These are phyloP conservation scores for Pterobdella sp. DNA, from an alignment of 2,888 invertebrate genomes.

Conservation along the genomic window DNA sequence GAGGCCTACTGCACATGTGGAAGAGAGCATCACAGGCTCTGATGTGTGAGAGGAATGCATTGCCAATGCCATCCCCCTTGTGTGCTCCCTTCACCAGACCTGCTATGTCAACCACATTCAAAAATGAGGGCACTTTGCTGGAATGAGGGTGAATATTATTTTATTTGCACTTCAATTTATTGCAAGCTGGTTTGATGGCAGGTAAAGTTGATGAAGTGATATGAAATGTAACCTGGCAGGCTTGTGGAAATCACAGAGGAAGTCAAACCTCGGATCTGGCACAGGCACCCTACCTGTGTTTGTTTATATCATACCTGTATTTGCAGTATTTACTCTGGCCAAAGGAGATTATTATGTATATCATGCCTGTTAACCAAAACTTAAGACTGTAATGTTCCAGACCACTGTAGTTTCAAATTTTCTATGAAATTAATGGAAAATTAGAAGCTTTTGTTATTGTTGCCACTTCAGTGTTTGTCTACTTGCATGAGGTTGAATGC, in stretches of 20 bases:
- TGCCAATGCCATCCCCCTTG: conserved; percentile 94
- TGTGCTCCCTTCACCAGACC: conserved; percentile 95
- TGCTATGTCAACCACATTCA: conserved; percentile 96
- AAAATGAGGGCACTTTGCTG: conserved; percentile 93
- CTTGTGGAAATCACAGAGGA: conserved; percentile 83
- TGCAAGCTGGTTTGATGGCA: too few relatives aligned
- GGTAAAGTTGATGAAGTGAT: neutral
- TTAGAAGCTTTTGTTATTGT: too few relatives aligned
- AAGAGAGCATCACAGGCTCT: conserved; percentile 96
- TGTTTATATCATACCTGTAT: too few relatives aligned
- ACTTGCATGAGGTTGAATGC: too few relatives aligned
- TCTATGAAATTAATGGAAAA: too few relatives aligned
- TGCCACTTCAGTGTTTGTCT: too few relatives aligned
- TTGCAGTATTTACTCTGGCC: too few relatives aligned
- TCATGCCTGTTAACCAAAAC: too few relatives aligned
- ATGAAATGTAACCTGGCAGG: conserved; percentile 68
- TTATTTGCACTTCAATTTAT: too few relatives aligned
- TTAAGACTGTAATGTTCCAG: too few relatives aligned
- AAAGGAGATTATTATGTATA: too few relatives aligned
- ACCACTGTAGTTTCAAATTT: too few relatives aligned
- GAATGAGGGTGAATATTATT: conserved; percentile 29
- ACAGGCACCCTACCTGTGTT: conserved; percentile 68
- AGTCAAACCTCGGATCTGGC: conserved; percentile 87
- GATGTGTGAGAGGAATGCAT: conserved; percentile 96
- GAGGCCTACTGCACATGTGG: conserved; percentile 86